These are phyloP conservation scores for Grantiella picta DNA, from an alignment of 2,113 vertebrate species.

Conservation along the genomic window DNA sequence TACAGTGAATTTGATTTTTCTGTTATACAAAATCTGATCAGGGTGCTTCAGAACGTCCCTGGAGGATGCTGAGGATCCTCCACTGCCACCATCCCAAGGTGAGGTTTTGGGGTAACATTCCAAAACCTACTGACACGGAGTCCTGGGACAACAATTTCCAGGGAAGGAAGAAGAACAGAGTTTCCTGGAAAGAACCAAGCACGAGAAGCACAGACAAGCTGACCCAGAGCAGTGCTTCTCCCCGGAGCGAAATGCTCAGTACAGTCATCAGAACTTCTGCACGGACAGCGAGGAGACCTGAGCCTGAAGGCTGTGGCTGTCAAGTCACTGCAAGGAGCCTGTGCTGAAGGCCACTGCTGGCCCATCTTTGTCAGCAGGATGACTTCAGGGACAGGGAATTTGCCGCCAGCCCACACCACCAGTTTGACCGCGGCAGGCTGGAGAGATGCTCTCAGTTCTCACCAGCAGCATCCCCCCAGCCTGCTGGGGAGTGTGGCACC, in stretches of 20 bases:
- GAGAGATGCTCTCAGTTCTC: not conserved
- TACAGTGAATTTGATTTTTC: not conserved
- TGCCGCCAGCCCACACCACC: not conserved
- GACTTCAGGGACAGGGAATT: not conserved
- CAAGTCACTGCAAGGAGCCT: not conserved
- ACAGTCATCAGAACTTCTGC: not conserved
- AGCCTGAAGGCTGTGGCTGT: not conserved
- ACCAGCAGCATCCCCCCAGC: not conserved
- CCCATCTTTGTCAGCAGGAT: not conserved
- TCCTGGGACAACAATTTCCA: not conserved
- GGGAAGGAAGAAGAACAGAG: not conserved
- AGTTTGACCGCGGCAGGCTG: accelerated
- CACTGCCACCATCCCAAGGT: not conserved
- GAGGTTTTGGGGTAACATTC: not conserved
- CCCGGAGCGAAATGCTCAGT: not conserved
- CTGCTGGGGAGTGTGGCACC: not conserved
- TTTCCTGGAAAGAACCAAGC: constrained; percentile 1
- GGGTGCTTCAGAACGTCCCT: not conserved
- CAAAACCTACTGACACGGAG: not conserved
- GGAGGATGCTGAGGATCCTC: not conserved
- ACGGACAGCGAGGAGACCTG: not conserved
- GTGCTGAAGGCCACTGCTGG: not conserved
- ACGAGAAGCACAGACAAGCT: not conserved
- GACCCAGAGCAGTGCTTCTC: not conserved
- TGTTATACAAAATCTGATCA: not conserved